Conservation (phyloP, 2,888 invertebrate species). For the Bhutanitis thaidina region DNA sequence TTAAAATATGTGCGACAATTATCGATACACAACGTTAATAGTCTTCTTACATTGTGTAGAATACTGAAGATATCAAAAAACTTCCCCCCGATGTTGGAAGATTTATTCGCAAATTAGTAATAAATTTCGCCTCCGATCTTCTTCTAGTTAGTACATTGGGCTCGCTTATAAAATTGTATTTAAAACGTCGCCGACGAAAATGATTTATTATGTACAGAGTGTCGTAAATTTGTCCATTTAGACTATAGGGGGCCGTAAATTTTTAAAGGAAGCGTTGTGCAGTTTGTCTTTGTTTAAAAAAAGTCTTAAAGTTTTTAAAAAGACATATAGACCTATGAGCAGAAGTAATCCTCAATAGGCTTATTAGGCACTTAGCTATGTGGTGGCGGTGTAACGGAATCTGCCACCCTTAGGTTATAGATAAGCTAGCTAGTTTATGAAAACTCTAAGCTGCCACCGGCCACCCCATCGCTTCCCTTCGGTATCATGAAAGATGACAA, state of each 20-base stretch:
- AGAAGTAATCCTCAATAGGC: no score
- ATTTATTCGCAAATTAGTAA: slow-evolving; percentile 80
- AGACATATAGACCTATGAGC: no score
- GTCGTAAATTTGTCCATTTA: slow-evolving; percentile 77
- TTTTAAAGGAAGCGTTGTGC: slow-evolving; percentile 33
- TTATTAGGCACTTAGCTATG: no score
- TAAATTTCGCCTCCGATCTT: slow-evolving; percentile 63
- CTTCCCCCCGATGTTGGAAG: slow-evolving; percentile 59
- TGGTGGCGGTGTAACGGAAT: no score
- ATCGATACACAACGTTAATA: slow-evolving; percentile 78
- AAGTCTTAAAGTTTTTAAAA: neutral
- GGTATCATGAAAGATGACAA: no score
- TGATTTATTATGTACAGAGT: slow-evolving; percentile 68
- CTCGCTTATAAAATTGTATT: slow-evolving; percentile 78
- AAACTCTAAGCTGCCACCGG: no score
- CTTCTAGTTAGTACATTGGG: slow-evolving; percentile 51
- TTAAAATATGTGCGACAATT: slow-evolving; percentile 80
- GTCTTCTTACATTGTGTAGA: slow-evolving; percentile 67
- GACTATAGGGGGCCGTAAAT: slow-evolving; percentile 64
- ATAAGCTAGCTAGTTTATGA: no score
- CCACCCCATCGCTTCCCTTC: no score
- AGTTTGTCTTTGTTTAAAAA: neutral
- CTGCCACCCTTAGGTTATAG: no score
- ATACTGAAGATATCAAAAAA: slow-evolving; percentile 56
- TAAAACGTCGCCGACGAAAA: slow-evolving; percentile 71